Evolutionary conservation across 2,113 vertebrate genomes (phyloP).

Genomic region (Ptyas mucosa): DNA sequence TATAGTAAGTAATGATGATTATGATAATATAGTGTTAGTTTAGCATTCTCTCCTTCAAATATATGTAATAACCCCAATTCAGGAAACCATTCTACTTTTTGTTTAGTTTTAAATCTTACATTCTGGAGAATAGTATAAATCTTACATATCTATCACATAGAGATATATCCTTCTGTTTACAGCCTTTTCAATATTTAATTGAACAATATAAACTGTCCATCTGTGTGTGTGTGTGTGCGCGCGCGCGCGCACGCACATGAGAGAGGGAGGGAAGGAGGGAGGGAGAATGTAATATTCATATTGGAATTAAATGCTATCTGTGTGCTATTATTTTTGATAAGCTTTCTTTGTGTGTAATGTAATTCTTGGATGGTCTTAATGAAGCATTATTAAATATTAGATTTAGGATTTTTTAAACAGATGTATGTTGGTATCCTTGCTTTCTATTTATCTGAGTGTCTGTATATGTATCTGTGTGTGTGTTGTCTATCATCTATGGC

Average conservation of each 20-base stretch:
- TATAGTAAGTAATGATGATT: neutral
- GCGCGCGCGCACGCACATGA: too few relatives aligned
- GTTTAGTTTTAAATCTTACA: neutral
- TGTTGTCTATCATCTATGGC: neutral
- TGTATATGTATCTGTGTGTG: neutral
- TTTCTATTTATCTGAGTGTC: neutral
- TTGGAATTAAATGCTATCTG: neutral
- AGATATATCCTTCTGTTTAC: neutral
- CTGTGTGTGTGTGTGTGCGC: too few relatives aligned
- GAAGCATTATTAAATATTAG: neutral
- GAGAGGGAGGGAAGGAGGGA: neutral
- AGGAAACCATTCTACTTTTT: neutral
- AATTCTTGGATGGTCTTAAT: neutral
- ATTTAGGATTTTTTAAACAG: neutral
- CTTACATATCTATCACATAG: neutral
- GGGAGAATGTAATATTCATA: neutral
- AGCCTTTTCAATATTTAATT: neutral
- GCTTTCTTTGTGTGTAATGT: neutral
- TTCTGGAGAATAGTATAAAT: neutral
- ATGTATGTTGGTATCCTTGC: neutral
- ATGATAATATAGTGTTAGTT: neutral
- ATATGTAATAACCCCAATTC: neutral
- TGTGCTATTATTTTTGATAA: neutral
- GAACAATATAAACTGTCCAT: neutral
- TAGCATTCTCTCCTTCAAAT: neutral